Evolutionary conservation across 2,113 vertebrate species (phyloP), one percentile per base, ranked within the genome.

Genomic region (Rhinoderma darwinii): DNA sequence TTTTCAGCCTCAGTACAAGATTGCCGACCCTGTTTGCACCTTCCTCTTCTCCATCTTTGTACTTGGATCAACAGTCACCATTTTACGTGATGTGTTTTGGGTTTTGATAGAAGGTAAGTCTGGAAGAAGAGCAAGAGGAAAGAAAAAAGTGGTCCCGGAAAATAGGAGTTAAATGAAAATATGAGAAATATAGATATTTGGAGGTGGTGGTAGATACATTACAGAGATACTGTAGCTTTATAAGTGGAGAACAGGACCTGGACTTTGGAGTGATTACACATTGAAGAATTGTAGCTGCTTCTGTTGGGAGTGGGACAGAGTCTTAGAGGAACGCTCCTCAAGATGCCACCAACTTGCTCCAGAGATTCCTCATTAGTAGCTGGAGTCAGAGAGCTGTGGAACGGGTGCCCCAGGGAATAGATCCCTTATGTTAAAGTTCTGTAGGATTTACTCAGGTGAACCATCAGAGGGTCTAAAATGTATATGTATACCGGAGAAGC

Each of bases 41-140:
- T 99, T 99, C 91, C 95, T 99, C 86, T 99, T 99, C 93, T 99
- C 98, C 0, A 85, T 98, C 91, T 98, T 97, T 0, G 97, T 99
- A 83, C 95, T 99, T 0, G 96, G 94, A 85, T 99, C 98, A 91
- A 99, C 98, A 0, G 1, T 95, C 84, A 96, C 98, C n/a, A 99
- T 99, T 88, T 96, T 99, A 89, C 95, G 93, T 44, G 98, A 99
- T 0, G 96, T 99, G 84, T 96, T 99, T 88, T 95, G 95, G 75
- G 96, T 99, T 88, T 96, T 99, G 88, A 96, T 99, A 97, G 98
- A 99, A 96, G 98, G 98, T 98, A 93, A 47, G 80, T 8, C 78
- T 30, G 3, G 9, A 5, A 25, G 41, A 37, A 8, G 22, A 15
- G 18, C 20, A n/a, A 14, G 73, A 9, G n/a, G 3, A 30, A 17